These are phyloP conservation scores for Lacanobia wlatinum DNA, from an alignment of 2,888 invertebrate genomes.

Conservation along the genomic window DNA sequence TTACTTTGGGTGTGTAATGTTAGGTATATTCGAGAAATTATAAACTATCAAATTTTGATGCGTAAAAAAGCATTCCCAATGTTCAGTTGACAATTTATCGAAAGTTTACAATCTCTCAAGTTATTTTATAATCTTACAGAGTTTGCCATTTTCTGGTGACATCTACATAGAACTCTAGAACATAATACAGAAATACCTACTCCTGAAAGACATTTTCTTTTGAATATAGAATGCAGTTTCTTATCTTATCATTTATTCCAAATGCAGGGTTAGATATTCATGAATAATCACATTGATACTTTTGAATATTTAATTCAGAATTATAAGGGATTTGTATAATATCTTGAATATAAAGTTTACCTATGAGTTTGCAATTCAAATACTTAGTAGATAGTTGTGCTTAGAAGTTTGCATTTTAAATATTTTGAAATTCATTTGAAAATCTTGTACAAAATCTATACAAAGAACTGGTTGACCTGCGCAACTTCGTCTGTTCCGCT, in stretches of 20 bases:
- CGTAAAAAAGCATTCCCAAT: too few relatives aligned
- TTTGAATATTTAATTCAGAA: constrained; percentile 39
- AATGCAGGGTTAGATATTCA: constrained; percentile 25
- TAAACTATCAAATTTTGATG: too few relatives aligned
- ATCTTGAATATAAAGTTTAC: constrained; percentile 7
- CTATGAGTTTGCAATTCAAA: constrained; percentile 41
- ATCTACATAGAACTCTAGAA: too few relatives aligned
- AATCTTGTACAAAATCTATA: not conserved
- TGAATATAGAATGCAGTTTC: constrained; percentile 7
- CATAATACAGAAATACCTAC: too few relatives aligned
- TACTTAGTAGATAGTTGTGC: constrained; percentile 5
- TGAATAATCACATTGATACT: constrained; percentile 45
- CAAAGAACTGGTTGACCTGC: too few relatives aligned
- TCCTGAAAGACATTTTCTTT: not conserved
- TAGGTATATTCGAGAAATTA: too few relatives aligned
- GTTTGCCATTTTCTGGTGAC: too few relatives aligned
- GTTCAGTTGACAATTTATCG: too few relatives aligned
- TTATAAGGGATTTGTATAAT: constrained; percentile 13
- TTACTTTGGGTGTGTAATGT: too few relatives aligned
- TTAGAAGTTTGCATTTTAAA: constrained; percentile 7
- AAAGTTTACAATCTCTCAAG: too few relatives aligned
- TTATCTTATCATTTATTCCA: constrained; percentile 3
- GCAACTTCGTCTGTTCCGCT: too few relatives aligned
- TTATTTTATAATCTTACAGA: too few relatives aligned
- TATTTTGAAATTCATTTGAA: constrained; percentile 3